Conservation (phyloP, 2,888 invertebrate genomes). For the Pyrochroa serraticornis region DNA sequence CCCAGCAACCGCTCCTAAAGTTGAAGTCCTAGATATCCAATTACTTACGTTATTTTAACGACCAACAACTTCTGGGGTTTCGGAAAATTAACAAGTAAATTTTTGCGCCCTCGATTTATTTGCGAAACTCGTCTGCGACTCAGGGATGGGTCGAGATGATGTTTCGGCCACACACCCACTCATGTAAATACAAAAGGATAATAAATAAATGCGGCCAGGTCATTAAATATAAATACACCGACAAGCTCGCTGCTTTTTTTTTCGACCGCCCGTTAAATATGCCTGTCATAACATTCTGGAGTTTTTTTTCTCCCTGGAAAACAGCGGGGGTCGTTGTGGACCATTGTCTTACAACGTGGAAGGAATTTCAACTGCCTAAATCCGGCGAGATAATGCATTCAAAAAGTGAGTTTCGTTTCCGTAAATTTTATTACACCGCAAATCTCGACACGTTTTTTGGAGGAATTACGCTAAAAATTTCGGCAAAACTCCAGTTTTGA, state of each 20-base stretch:
- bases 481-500: too few relatives aligned
- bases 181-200: constrained; percentile 37
- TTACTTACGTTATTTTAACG: too few relatives aligned
- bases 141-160: neutral
- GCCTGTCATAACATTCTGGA: constrained; percentile 36
- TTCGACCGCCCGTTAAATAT: constrained; percentile 31
- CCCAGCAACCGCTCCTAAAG: neutral
- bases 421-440: too few relatives aligned
- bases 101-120: too few relatives aligned
- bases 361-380: constrained; percentile 25
- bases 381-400: constrained; percentile 10
- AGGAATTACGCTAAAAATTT: too few relatives aligned
- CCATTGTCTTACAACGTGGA: constrained; percentile 37
- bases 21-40: too few relatives aligned
- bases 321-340: constrained; percentile 34
- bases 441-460: too few relatives aligned
- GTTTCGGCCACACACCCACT: constrained; percentile 27
- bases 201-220: constrained; percentile 42
- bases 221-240: constrained; percentile 46
- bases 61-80: too few relatives aligned
- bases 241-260: constrained; percentile 38
- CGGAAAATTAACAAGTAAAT: too few relatives aligned
- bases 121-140: too few relatives aligned
- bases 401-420: neutral
- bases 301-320: constrained; percentile 41